Percentiles rank a stretch among this genome's conserved stretches.
phyloP scores from a whole-genome alignment of 2,113 vertebrate species.

The Coreoperca whiteheadi region DNA sequence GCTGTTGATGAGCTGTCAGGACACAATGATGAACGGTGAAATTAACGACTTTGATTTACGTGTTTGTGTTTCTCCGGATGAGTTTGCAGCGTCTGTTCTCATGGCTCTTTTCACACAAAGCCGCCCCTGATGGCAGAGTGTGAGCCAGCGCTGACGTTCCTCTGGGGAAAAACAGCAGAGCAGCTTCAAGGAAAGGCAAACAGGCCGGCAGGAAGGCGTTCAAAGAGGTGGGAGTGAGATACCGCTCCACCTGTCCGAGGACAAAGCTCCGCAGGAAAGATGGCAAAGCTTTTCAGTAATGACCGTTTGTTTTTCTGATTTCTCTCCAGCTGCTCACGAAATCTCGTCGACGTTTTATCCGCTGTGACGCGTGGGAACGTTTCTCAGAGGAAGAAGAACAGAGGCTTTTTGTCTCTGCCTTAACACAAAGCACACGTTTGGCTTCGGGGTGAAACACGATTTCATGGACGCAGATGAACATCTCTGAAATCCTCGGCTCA shows the following conservation, averaged over 20 bases:
- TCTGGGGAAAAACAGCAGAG: slow-evolving; percentile 16
- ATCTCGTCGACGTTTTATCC: not conserved
- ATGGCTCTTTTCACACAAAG: slow-evolving; percentile 11
- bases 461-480: slow-evolving; percentile 26
- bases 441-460: not conserved
- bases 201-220: slow-evolving; percentile 12
- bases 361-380: slow-evolving; percentile 41
- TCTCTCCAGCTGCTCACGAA: not conserved
- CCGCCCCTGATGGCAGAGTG: slow-evolving; percentile 2
- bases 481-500: slow-evolving; percentile 22
- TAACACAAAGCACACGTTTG: slow-evolving; percentile 62
- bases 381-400: slow-evolving; percentile 6
- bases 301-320: slow-evolving; percentile 49
- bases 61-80: not conserved
- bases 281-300: slow-evolving; percentile 22
- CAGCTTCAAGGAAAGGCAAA: slow-evolving; percentile 34
- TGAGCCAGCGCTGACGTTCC: slow-evolving; percentile 17
- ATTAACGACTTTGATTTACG: not conserved
- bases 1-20: not conserved
- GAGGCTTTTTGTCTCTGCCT: slow-evolving; percentile 21
- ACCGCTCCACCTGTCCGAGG: slow-evolving; percentile 47
- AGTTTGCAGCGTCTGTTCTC: slow-evolving; percentile 35
- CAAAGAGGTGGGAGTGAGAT: slow-evolving; percentile 39
- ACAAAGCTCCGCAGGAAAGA: slow-evolving; percentile 23
- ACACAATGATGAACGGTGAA: not conserved